Base-by-base conservation (phyloP, 1,140 invertebrate species). In the Gerris buenoi region DNA sequence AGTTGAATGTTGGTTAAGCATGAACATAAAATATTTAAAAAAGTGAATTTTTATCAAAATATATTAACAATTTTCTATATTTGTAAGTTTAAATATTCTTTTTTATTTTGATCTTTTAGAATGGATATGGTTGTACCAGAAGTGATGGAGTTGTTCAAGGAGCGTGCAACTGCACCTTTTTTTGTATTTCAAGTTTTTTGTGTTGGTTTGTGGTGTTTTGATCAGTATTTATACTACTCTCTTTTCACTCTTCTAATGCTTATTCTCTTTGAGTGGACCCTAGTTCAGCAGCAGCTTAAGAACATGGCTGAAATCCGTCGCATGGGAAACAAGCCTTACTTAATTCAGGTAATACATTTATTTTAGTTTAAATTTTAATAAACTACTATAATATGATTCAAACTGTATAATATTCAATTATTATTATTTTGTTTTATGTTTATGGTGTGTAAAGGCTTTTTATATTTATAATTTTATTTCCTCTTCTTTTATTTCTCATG, bases 221-320 rank as follows among this genome's bases (percentile, higher is more conserved):
- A 99, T 76, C 95, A 96, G 77, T 97, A 95, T 78, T 97, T 93
- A 90, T 97, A 97, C 77, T 98, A 98, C 76, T 95, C 92, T 68
- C 84, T 99, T 27, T 98, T 99, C 75, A 99, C 97, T 0, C 82
- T 99, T 1, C 83, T 96, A 61, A 98, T 99, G 97, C 82, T 99
- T 46, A 85, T 99, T 25, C 87, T 95, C 71, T 99, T 99, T 78
- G 97, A 99, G 77, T 97, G 93, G 70, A 98, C 95, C 3, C 82
- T 99, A 27, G 97, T 99, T 0, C 95, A 98, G 73, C 97, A 99
- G 75, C 97, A 99, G 75, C 75, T 99, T 3, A 81, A 91, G 71
- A 99, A 99, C 77, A 97, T 99, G 93, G 87, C 93, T n/a, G 95
- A 98, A 80, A 98, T 99, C 71, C 82, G 96, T n/a, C 95, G 97